Base-by-base conservation (phyloP, 2,797 vertebrate species). In the Scolopax rusticola region DNA sequence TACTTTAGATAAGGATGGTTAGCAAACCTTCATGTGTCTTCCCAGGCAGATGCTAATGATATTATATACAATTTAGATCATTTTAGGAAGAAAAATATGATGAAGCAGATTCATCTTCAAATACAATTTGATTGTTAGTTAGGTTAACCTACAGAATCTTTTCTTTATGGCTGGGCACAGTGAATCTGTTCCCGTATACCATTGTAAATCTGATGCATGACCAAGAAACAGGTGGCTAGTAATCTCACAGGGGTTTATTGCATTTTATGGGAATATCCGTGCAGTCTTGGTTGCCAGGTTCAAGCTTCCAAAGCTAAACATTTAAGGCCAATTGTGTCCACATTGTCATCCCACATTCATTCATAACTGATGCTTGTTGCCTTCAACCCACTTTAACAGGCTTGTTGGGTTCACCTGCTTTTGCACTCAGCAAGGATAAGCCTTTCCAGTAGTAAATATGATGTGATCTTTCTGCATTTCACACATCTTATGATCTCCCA, bases 401-500 rank as follows among this genome's bases (percentile, higher is more conserved):
- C 10, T 61, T 12, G 10, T 36, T 76, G 36, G 63, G 28, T 33
- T 85, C 54, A 38, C 40, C 67, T 61, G 45, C 36, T 84, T 76
- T 79, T 79, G 41, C 63, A 20, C 17, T 36, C 45, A 75, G 71
- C 38, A 67, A 45, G 3, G 64, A 81, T 60, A 69, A 20, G 48
- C 30, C 65, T 75, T 67, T 84, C 65, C 78, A 93, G 23, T 41
- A 77, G 25, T 80, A 83, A 94, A 69, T 8, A 15, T 13, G 16
- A 38, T 64, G 33, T 43, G 36, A 64, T 82, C 51, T 25, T n/a
- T 76, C 54, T 15, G 63, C 28, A n/a, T 84, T 95, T 92, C 89
- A 75, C 61, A 50, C 30, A 3, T 54, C 30, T 67, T 75, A 15
- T 2, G 27, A 51, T 65, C 25, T 91, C 27, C 36, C 50, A 64